Conservation (phyloP, 2,888 invertebrate species). For the Unio delphinus region DNA sequence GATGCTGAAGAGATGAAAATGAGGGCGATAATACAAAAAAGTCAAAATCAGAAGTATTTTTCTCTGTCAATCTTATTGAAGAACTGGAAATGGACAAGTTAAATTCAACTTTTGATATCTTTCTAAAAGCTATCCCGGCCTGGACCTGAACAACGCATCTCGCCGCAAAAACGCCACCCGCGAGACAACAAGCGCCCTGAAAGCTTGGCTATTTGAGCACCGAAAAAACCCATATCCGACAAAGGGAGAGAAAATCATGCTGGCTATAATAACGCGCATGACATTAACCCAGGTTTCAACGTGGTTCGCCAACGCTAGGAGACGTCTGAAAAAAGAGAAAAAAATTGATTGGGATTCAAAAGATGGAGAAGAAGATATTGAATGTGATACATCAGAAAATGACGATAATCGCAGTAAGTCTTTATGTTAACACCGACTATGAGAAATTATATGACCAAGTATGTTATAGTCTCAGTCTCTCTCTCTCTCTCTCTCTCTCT, state of each 20-base stretch:
- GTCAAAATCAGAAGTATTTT: too few species aligned
- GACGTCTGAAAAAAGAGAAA: conserved; percentile 95
- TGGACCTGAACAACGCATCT: conserved; percentile 85
- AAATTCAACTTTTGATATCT: not conserved
- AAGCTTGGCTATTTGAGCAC: conserved; percentile 97
- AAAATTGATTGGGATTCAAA: conserved; percentile 87
- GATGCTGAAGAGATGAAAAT: too few species aligned
- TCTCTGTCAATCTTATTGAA: too few species aligned
- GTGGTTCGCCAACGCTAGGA: conserved; percentile 96
- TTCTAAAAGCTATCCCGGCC: conserved; percentile 40
- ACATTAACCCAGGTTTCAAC: conserved; percentile 91
- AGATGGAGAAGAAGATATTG: conserved; percentile 59
- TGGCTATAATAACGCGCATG: conserved; percentile 96
- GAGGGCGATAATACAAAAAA: too few species aligned
- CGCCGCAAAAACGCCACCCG: conserved; percentile 96
- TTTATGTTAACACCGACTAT: too few species aligned
- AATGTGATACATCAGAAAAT: conserved; percentile 26
- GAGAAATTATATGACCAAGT: too few species aligned
- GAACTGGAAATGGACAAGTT: not conserved
- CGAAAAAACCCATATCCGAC: conserved; percentile 98
- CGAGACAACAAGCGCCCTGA: conserved; percentile 96
- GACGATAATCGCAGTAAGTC: too few species aligned
- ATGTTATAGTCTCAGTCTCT: not conserved
- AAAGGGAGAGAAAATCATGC: conserved; percentile 95
- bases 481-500: not conserved